A percentile compares a stretch with the other conserved stretches of the same genome.
phyloP scores from a whole-genome alignment of 2,888 invertebrate genomes.

The Endomychus coccineus region DNA sequence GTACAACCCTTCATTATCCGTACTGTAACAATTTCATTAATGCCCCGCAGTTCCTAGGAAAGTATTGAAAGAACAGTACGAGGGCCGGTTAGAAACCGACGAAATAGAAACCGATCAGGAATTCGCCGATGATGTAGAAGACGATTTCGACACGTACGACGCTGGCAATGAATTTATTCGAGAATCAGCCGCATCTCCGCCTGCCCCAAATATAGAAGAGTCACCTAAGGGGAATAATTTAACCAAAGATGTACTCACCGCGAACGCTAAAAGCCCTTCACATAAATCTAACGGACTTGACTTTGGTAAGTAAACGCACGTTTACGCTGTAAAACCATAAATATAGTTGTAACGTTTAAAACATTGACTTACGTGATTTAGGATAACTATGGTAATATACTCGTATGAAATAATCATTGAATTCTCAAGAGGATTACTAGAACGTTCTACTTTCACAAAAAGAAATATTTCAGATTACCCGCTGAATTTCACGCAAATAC shows the following conservation, averaged over 20 bases:
- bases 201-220: constrained; percentile 48
- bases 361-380: no score
- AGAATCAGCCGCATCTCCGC: constrained; percentile 52
- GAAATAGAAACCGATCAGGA: constrained; percentile 49
- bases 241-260: constrained; percentile 34
- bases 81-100: constrained; percentile 70
- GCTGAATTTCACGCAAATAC: no score
- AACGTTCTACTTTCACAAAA: no score
- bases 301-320: constrained; percentile 36
- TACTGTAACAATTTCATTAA: no score
- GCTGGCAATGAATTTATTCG: constrained; percentile 50
- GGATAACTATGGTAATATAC: no score
- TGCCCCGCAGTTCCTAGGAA: constrained; percentile 81
- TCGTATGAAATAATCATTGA: no score
- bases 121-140: constrained; percentile 44
- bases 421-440: no score
- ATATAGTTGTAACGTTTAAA: no score
- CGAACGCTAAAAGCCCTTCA: constrained; percentile 32
- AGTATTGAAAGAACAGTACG: constrained; percentile 75
- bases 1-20: no score
- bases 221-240: constrained; percentile 36
- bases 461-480: no score
- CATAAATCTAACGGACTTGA: constrained; percentile 35
- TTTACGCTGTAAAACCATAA: no score
- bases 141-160: constrained; percentile 46